Evolutionary conservation across 2,113 vertebrate species (phyloP).

Genomic region (Girardinichthys multiradiatus): DNA sequence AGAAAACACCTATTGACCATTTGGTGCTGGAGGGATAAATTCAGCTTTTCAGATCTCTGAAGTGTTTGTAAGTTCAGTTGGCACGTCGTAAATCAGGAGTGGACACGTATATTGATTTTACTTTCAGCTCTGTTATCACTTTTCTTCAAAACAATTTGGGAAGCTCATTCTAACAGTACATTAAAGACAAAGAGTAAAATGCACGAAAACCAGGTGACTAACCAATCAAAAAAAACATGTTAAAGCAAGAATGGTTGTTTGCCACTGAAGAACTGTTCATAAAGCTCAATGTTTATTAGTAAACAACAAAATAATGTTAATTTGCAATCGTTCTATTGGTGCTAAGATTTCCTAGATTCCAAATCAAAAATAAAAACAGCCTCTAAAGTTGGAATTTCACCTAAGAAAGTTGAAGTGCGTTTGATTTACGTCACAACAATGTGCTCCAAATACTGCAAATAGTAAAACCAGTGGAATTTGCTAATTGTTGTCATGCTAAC

Average conservation of each 20-base stretch:
- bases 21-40: not conserved
- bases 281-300: not conserved
- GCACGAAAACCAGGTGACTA: not conserved
- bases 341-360: too few relatives aligned
- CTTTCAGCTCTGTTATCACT: not conserved
- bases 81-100: not conserved
- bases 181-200: too few relatives aligned
- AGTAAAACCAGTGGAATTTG: not conserved
- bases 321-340: not conserved
- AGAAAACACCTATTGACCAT: not conserved
- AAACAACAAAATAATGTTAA: too few relatives aligned
- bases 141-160: not conserved
- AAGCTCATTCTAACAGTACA: not conserved
- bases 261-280: not conserved
- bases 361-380: not conserved
- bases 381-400: not conserved
- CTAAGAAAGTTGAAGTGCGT: too few relatives aligned
- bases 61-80: slow-evolving; percentile 4
- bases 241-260: slow-evolving; percentile 3
- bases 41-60: not conserved
- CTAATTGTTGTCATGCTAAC: not conserved
- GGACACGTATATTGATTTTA: not conserved
- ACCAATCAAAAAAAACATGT: too few relatives aligned
- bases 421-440: not conserved
- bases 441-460: not conserved